phyloP scores from a whole-genome alignment of 2,888 invertebrate species.

The Tetranychus piercei region DNA sequence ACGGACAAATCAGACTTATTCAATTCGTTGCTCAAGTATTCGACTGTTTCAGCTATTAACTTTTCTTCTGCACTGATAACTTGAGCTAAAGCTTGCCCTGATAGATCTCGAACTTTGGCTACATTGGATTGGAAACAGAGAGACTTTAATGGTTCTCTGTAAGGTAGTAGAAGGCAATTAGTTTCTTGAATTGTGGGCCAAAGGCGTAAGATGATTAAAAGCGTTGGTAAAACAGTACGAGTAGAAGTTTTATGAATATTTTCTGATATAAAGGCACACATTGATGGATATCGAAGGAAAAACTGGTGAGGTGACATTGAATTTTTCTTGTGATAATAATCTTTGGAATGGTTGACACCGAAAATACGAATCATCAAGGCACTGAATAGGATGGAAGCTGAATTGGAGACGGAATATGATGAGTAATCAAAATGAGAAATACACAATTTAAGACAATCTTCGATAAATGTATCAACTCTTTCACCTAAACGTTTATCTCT shows the following conservation, averaged over 20 bases:
- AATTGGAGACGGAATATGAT: slow-evolving; percentile 52
- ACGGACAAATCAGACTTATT: background rate
- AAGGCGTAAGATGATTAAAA: background rate
- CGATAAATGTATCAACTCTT: slow-evolving; percentile 47
- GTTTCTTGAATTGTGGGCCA: background rate
- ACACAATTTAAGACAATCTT: slow-evolving; percentile 49
- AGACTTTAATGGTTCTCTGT: background rate
- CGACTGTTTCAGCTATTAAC: background rate
- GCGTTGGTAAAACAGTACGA: slow-evolving; percentile 9
- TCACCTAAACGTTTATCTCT: slow-evolving; percentile 57
- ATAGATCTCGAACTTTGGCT: background rate
- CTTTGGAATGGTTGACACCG: slow-evolving; percentile 37
- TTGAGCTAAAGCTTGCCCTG: slow-evolving; percentile 1
- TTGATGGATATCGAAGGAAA: slow-evolving; percentile 5
- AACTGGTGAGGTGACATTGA: slow-evolving; percentile 10
- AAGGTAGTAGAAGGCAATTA: background rate
- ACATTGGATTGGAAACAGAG: background rate
- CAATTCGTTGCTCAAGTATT: background rate
- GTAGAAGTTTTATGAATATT: slow-evolving; percentile 7
- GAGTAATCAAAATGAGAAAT: slow-evolving; percentile 51
- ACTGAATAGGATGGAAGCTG: slow-evolving; percentile 62
- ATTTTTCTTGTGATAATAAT: slow-evolving; percentile 9
- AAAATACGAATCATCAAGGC: slow-evolving; percentile 66
- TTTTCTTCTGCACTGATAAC: background rate
- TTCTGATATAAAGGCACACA: background rate